A percentile compares a stretch with the other conserved stretches of the same genome.
phyloP scores from a whole-genome alignment of 2,888 invertebrate species.

The Acronicta aceris region DNA sequence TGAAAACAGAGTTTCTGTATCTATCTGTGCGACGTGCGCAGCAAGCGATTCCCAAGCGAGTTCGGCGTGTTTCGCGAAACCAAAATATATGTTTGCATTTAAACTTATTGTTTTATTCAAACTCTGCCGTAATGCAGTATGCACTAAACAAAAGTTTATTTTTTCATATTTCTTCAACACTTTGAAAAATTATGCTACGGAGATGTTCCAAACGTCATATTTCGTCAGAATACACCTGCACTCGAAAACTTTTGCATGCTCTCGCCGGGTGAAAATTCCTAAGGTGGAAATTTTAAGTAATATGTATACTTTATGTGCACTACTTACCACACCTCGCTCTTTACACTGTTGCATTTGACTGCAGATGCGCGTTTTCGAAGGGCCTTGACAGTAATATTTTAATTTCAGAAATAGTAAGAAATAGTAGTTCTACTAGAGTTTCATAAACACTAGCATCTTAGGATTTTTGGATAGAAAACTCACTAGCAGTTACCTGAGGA shows the following conservation, averaged over 20 bases:
- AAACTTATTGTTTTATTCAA: conserved; percentile 38
- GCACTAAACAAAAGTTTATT: conserved; percentile 2
- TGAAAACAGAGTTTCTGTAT: conserved; percentile 13
- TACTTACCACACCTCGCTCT: conserved; percentile 19
- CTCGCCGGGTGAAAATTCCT: conserved; percentile 32
- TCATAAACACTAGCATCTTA: too few species aligned
- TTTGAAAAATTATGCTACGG: conserved; percentile 1
- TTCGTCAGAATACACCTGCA: conserved; percentile 23
- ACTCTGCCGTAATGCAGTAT: conserved; percentile 8
- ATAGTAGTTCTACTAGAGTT: too few species aligned
- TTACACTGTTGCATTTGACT: conserved; percentile 15
- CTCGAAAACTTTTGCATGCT: conserved; percentile 42
- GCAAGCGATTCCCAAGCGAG: conserved; percentile 15
- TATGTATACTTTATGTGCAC: conserved; percentile 28
- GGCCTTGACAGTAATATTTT: not conserved
- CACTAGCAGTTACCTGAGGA: too few species aligned
- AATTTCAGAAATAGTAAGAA: not conserved
- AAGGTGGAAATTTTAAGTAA: conserved; percentile 42
- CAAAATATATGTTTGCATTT: conserved; percentile 37
- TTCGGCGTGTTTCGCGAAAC: conserved; percentile 19
- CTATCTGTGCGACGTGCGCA: conserved; percentile 12
- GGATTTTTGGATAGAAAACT: too few species aligned
- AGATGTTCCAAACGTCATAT: conserved; percentile 37
- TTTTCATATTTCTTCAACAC: conserved; percentile 12
- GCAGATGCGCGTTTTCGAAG: conserved; percentile 2